Base-by-base conservation (phyloP, 2,797 vertebrate genomes). In the Cephalopachus bancanus region DNA sequence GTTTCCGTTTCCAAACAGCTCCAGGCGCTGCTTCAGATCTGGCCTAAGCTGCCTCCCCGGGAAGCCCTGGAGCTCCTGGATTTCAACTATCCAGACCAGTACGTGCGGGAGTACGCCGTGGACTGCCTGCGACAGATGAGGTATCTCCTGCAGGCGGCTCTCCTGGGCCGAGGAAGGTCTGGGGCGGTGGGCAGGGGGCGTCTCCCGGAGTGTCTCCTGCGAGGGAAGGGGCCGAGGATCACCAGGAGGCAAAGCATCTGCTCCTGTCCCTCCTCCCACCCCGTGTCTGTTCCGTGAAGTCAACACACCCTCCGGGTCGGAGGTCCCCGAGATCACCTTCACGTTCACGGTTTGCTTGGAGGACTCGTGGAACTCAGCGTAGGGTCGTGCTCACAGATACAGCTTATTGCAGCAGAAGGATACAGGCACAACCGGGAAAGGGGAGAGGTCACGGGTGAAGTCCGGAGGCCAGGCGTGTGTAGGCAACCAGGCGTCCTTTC, bases 61-160 rank as follows among this genome's bases (percentile, higher is more conserved):
- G 99, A 99, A 76, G 99, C 99, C 55, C 97, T 99, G 96, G 99
- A 99, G 97, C 98, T 99, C 93, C 98, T 99, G 97, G 99, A 99
- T 98, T 99, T 99, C 97, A 99, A 99, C 98, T 99, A 99, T 96
- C 99, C 99, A 1, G 99, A 99, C 98, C 99, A 99, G 98, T 99
- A 99, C 0, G 99, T 99, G 94, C 98, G 99, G 98, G 99, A 99
- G 96, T 99, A 99, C 62, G 99, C 99, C 59, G 99, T 99, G 96
- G 7, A 98, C 67, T 99, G 99, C 97, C 98, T 99, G 93, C 98
- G 95, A 81, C 99, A 99, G 71, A 99, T 99, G 99, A 99, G 99
- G 99, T 99, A 98, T 84, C 81, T 93, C 59, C 49, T 94, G 28
- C 22, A 87, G 19, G 59, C 74, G 59, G 67, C 26, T 89, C 67